Evolutionary conservation across 2,888 invertebrate species (phyloP).

Genomic region (Scaptomyza cyrtandrae): DNA sequence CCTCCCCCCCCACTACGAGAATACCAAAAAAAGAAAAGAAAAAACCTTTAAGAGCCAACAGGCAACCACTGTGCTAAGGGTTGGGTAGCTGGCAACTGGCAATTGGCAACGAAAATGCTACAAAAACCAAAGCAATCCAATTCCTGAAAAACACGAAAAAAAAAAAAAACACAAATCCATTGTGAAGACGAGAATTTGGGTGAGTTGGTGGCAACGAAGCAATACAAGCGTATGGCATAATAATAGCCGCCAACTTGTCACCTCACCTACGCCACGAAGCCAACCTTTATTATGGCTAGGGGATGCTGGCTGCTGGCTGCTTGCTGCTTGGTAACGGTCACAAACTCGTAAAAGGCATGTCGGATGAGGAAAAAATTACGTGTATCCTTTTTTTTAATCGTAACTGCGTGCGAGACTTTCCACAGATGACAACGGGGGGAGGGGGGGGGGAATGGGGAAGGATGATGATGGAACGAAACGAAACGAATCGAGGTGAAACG

Average conservation of each 20-base stretch:
- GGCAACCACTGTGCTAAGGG: conserved; percentile 6
- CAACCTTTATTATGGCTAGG: conserved; percentile 55
- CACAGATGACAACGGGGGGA: not conserved
- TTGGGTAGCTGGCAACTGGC: not conserved
- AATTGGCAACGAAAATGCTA: conserved; percentile 13
- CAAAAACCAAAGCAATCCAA: conserved; percentile 33
- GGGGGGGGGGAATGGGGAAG: too few species aligned
- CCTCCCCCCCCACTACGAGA: conserved; percentile 3
- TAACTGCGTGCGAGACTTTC: conserved; percentile 43
- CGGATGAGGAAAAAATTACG: conserved; percentile 69
- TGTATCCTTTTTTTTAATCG: conserved; percentile 79
- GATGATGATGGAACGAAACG: conserved; percentile 12
- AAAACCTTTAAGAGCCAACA: conserved; percentile 20
- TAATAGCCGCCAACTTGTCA: conserved; percentile 79
- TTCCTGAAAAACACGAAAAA: conserved; percentile 30
- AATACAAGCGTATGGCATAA: conserved; percentile 67
- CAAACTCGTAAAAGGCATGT: conserved; percentile 67
- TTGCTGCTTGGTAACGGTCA: conserved; percentile 15
- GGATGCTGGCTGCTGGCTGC: not conserved
- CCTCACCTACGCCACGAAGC: conserved; percentile 55
- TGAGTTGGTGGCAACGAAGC: conserved; percentile 10
- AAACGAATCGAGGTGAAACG: conserved; percentile 32
- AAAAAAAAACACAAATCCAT: conserved; percentile 63
- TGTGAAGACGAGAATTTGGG: conserved; percentile 48
- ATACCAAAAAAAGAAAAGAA: not conserved